Conservation (phyloP, 2,888 invertebrate genomes). For the Drosophila quinaria region DNA sequence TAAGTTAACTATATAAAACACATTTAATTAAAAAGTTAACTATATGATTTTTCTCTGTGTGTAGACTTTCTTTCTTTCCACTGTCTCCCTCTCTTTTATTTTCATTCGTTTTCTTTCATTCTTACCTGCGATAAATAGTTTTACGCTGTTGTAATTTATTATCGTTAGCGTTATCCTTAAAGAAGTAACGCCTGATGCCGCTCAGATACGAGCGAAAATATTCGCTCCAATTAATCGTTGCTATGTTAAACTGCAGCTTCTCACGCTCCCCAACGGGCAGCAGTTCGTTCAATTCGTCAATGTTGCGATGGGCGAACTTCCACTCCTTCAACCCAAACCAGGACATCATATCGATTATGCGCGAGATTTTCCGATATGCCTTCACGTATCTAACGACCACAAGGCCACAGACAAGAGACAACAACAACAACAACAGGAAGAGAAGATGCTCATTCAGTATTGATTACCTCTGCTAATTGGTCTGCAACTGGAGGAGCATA, state of each 20-base stretch:
- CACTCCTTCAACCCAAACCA: conserved; percentile 86
- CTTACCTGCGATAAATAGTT: conserved; percentile 84
- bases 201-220: conserved; percentile 89
- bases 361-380: conserved; percentile 84
- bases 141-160: conserved; percentile 82
- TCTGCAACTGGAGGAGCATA: conserved; percentile 2
- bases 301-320: conserved; percentile 84
- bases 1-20: too few relatives aligned
- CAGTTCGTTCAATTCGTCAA: conserved; percentile 83
- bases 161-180: conserved; percentile 89
- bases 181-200: conserved; percentile 89
- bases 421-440: not conserved
- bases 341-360: conserved; percentile 85
- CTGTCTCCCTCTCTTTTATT: conserved; percentile 9
- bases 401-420: not conserved
- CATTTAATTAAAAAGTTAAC: too few relatives aligned
- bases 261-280: conserved; percentile 71
- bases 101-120: not conserved
- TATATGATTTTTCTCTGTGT: not conserved
- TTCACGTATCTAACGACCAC: conserved; percentile 78
- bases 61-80: not conserved
- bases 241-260: conserved; percentile 87
- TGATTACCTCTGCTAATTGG: conserved; percentile 54
- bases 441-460: conserved; percentile 19
- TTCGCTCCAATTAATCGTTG: conserved; percentile 89